These are phyloP conservation scores for Simalia tracyae DNA, from an alignment of 2,797 vertebrate genomes.

Conservation along the genomic window DNA sequence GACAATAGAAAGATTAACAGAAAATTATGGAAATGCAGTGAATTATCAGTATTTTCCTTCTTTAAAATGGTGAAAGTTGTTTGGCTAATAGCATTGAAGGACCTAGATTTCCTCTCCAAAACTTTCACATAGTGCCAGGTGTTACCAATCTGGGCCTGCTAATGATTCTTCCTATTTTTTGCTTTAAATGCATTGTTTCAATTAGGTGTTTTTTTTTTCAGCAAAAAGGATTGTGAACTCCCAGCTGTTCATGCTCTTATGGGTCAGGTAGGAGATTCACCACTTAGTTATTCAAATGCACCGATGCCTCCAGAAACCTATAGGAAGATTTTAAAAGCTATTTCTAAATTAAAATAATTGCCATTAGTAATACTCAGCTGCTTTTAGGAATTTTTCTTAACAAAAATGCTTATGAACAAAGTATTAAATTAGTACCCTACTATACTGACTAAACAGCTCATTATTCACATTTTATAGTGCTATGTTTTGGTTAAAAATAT, in stretches of 20 bases:
- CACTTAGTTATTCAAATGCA: background rate
- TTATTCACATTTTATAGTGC: background rate
- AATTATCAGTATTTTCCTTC: background rate
- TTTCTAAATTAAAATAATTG: background rate
- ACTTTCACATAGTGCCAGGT: background rate
- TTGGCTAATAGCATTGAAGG: background rate
- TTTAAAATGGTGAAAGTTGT: background rate
- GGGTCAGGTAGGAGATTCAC: background rate
- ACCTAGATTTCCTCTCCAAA: background rate
- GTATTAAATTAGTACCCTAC: background rate
- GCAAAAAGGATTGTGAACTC: background rate
- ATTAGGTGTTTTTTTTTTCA: too few relatives aligned
- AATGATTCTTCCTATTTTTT: background rate
- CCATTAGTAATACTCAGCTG: background rate
- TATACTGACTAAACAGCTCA: background rate
- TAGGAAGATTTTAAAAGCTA: background rate
- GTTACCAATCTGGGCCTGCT: background rate
- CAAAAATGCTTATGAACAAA: background rate
- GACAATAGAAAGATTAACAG: background rate
- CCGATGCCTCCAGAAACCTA: background rate
- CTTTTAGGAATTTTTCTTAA: background rate
- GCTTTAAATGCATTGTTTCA: background rate
- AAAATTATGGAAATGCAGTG: background rate
- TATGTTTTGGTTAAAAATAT: background rate
- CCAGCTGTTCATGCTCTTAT: background rate